A percentile compares a stretch with the other conserved stretches of the same genome.
These are phyloP conservation scores for Danio kyathit DNA, from an alignment of 2,797 vertebrate species.

Conservation along the genomic window DNA sequence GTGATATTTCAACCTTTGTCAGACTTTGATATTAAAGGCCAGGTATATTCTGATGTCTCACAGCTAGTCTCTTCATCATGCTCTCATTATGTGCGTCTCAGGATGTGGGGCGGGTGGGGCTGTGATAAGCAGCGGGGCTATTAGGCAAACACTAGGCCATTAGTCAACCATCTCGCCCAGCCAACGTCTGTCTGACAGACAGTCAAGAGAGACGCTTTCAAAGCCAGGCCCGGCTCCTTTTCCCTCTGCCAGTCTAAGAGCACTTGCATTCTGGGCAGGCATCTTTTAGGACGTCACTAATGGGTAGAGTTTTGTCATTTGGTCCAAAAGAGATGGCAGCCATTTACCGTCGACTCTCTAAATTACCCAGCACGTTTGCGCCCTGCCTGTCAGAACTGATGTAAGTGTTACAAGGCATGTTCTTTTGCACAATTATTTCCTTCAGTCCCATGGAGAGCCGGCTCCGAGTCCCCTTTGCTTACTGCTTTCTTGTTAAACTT, in stretches of 20 bases:
- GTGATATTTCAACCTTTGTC: constrained; percentile 1
- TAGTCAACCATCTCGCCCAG: constrained; percentile 58
- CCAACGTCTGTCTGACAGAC: constrained; percentile 59
- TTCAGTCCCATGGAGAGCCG: constrained; percentile 47
- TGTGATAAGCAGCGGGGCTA: constrained; percentile 56
- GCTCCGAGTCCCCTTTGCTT: constrained; percentile 42
- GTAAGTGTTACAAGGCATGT: constrained; percentile 56
- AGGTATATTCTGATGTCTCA: constrained; percentile 4
- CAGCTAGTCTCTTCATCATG: constrained; percentile 47
- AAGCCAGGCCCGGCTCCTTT: constrained; percentile 48
- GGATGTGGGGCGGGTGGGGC: constrained; percentile 36
- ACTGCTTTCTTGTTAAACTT: constrained; percentile 33
- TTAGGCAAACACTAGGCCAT: constrained; percentile 55
- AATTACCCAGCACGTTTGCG: constrained; percentile 60
- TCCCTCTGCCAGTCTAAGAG: constrained; percentile 57
- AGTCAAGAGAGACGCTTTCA: constrained; percentile 57
- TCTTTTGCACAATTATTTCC: constrained; percentile 62
- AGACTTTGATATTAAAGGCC: not conserved
- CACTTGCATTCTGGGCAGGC: constrained; percentile 51
- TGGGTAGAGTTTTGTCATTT: constrained; percentile 66
- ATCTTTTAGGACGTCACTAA: constrained; percentile 58
- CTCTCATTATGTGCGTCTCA: constrained; percentile 50
- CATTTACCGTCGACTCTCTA: constrained; percentile 57
- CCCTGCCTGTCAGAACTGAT: constrained; percentile 62
- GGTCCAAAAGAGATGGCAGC: constrained; percentile 62